A percentile compares a stretch with the other conserved stretches of the same genome.
Conservation (phyloP, 2,113 vertebrate genomes). For the Myotis davidii region DNA sequence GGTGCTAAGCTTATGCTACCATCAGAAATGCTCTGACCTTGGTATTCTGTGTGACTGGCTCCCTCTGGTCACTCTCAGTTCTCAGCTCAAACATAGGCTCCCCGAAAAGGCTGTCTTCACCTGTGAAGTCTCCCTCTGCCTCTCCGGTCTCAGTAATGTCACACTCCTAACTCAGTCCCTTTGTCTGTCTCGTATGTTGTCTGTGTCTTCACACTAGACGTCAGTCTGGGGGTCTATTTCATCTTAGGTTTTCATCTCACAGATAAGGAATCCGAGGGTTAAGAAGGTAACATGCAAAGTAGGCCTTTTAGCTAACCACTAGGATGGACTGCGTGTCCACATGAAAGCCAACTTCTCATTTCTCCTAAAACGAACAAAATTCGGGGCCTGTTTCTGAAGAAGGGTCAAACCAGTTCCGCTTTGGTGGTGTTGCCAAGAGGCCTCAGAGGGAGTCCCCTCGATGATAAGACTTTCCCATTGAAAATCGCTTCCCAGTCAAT, state of each 20-base stretch:
- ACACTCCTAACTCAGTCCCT: not conserved
- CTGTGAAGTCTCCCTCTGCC: not conserved
- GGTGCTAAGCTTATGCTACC: not conserved
- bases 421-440: not conserved
- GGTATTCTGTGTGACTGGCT: not conserved
- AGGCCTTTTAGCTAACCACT: not conserved
- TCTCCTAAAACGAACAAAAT: not conserved
- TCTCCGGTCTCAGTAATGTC: not conserved
- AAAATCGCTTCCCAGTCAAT: slow-evolving; percentile 25
- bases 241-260: not conserved
- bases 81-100: not conserved
- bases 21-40: not conserved
- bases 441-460: not conserved
- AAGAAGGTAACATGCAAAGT: not conserved
- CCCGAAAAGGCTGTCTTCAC: not conserved
- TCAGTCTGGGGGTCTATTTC: not conserved
- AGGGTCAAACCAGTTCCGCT: not conserved
- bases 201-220: not conserved
- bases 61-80: not conserved
- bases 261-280: not conserved
- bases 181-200: not conserved
- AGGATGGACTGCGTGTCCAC: not conserved
- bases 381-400: not conserved
- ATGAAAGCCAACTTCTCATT: not conserved
- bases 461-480: not conserved